Evolutionary conservation across 2,113 vertebrate species (phyloP).

Genomic region (Urocynchramus pylzowi): DNA sequence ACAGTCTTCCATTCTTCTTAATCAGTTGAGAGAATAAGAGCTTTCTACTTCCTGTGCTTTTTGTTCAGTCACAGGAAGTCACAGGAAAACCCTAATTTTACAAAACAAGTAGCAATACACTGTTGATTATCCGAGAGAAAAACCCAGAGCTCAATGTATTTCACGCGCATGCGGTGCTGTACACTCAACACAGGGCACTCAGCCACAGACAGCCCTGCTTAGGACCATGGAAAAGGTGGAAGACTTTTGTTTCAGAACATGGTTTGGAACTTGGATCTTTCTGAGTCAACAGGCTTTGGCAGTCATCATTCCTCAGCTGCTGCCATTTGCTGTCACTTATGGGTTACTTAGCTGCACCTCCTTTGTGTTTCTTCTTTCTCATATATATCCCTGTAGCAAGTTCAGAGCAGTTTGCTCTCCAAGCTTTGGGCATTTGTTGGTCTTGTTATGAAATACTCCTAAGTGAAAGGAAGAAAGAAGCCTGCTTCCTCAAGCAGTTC

Average conservation of each 20-base stretch:
- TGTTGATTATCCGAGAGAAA: background rate
- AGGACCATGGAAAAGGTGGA: background rate
- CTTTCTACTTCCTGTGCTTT: background rate
- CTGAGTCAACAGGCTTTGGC: background rate
- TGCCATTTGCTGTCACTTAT: background rate
- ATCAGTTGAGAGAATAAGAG: background rate
- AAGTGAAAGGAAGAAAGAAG: background rate
- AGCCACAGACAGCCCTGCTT: background rate
- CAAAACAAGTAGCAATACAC: background rate
- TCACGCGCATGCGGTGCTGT: accelerated
- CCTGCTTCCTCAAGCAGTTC: background rate
- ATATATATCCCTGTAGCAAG: background rate
- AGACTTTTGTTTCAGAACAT: background rate
- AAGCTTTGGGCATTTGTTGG: background rate
- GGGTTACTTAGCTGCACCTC: background rate
- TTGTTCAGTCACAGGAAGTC: background rate
- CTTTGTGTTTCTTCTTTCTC: background rate
- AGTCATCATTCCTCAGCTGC: background rate
- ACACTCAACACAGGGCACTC: background rate
- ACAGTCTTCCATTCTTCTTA: background rate
- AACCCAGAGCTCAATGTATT: background rate
- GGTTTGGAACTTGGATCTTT: background rate
- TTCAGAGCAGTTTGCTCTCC: background rate
- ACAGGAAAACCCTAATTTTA: background rate
- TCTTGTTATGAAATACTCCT: background rate